Base-by-base conservation (phyloP, 2,888 invertebrate species). In the Trachelus iudaicus region DNA sequence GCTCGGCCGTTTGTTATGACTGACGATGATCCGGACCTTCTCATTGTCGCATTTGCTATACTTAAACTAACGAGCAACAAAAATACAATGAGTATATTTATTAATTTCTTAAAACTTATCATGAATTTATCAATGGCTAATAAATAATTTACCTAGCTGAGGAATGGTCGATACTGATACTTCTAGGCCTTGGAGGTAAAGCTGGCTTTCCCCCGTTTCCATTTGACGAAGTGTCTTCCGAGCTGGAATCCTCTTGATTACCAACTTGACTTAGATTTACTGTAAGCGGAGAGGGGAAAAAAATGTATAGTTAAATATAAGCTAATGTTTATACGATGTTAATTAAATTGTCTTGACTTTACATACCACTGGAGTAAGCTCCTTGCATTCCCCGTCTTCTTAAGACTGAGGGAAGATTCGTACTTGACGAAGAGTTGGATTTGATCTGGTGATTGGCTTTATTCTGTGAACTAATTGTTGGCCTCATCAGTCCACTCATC, bases 401-500 rank as follows among this genome's bases (percentile, higher is more conserved):
- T 76, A 94, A 86, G 15, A 93, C 92, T 1, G 93, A 92, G 13
- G 89, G 90, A 75, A 90, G 85, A 84, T 89, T 90, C 23, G 82
- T 83, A 73, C 83, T 80, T 33, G 85, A 87, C 76, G 87, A 83
- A 74, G 87, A 87, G 77, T 83, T 88, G 31, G 86, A 83, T 79
- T 89, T 88, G 75, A 85, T 87, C 83, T 90, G 90, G 84, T 92
- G 92, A 89, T 92, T 93, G 76, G 93, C 94, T 90, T 97, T 96
- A 92, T 96, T 97, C 92, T 96, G 95, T 0, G 96, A 97, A 82
- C 96, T 96, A 83, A 96, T 96, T 4, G 96, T 96, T 1, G 96
- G 96, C 79, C 96, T 92, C 95, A 96, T 95, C 35, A 96, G 92
- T 56, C 95, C 94, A 79, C 93, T 94, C 85, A 89, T 93, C 76